Percentiles rank a stretch among this genome's conserved stretches.
Conservation (phyloP, 2,797 vertebrate genomes). For the Semotilus atromaculatus region DNA sequence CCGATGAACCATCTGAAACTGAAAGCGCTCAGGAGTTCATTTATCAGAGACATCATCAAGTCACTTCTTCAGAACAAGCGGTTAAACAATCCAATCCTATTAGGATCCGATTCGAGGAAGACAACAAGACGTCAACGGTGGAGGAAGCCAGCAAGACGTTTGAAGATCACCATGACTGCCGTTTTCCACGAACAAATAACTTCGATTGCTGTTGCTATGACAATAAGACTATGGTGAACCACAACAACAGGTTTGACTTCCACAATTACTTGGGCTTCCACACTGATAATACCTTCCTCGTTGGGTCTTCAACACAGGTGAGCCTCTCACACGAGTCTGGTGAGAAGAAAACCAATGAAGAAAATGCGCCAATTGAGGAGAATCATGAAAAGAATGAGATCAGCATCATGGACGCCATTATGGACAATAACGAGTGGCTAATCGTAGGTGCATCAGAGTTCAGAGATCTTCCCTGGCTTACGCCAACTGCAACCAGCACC, state of each 20-base stretch:
- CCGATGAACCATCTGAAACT: slow-evolving; percentile 50
- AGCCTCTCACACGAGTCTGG: slow-evolving; percentile 1
- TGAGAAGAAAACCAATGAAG: not conserved
- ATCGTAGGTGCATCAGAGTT: slow-evolving; percentile 50
- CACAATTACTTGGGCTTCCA: slow-evolving; percentile 52
- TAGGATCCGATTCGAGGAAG: not conserved
- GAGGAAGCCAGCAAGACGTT: not conserved
- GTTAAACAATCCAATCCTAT: not conserved
- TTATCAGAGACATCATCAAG: slow-evolving; percentile 26
- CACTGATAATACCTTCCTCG: slow-evolving; percentile 42
- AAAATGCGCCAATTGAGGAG: not conserved
- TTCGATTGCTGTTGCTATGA: slow-evolving; percentile 35
- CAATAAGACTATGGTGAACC: slow-evolving; percentile 9
- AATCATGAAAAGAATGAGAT: slow-evolving; percentile 73
- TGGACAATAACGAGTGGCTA: slow-evolving; percentile 83
- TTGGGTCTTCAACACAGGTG: slow-evolving; percentile 32
- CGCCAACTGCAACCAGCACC: not conserved
- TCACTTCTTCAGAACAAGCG: slow-evolving; percentile 10
- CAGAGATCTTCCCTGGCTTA: slow-evolving; percentile 67
- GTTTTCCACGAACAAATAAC: slow-evolving; percentile 17
- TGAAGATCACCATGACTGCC: slow-evolving; percentile 23
- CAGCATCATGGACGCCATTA: slow-evolving; percentile 82
- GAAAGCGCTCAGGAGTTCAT: slow-evolving; percentile 54
- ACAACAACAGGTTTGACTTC: slow-evolving; percentile 25
- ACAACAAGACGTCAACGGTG: not conserved